phyloP scores from a whole-genome alignment of 1,140 invertebrate genomes.

The Bombus waltoni region DNA sequence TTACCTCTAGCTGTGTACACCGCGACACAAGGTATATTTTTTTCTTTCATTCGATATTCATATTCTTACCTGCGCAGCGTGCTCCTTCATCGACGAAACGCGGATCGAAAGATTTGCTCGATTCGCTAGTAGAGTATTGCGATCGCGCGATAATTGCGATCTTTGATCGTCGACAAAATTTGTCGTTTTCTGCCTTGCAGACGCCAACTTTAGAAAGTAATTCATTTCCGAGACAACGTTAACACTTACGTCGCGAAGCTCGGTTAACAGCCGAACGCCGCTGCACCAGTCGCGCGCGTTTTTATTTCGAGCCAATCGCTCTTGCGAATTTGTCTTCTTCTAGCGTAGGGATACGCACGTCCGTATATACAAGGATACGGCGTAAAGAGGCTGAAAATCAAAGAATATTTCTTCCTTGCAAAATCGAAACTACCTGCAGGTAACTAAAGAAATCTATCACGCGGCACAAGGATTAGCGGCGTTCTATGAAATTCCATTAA shows the following conservation, averaged over 20 bases:
- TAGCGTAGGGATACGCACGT: too few species aligned
- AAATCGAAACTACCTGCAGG: not conserved
- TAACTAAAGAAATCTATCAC: too few species aligned
- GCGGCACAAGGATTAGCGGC: too few species aligned
- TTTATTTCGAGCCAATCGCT: not conserved
- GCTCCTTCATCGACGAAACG: not conserved
- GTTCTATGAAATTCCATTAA: not conserved
- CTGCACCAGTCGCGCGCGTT: too few species aligned
- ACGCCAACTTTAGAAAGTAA: not conserved
- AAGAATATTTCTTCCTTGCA: not conserved
- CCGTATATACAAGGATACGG: too few species aligned
- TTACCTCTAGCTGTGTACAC: not conserved
- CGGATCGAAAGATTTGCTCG: not conserved
- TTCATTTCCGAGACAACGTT: not conserved
- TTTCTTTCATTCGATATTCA: not conserved
- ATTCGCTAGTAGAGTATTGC: not conserved
- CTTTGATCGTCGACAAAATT: not conserved
- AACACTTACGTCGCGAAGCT: too few species aligned
- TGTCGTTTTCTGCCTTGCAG: not conserved
- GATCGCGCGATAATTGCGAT: not conserved
- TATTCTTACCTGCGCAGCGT: not conserved
- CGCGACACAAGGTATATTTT: not conserved
- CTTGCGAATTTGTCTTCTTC: too few species aligned
- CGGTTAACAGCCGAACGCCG: too few species aligned
- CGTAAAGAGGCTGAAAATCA: not conserved